Evolutionary conservation across 2,797 vertebrate species (phyloP).

Genomic region (Botia kubotai): DNA sequence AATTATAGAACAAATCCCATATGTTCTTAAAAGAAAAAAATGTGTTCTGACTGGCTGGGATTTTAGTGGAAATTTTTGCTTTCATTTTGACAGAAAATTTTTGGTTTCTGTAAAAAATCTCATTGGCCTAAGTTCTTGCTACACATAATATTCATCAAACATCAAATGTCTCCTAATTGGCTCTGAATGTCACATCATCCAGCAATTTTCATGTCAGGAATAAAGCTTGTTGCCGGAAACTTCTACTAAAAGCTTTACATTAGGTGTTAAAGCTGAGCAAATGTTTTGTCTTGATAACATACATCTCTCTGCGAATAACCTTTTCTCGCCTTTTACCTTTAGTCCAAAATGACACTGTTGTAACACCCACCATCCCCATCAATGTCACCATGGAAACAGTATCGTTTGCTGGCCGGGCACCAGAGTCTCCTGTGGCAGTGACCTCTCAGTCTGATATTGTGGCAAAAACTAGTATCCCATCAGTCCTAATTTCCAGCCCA

Average conservation of each 20-base stretch:
- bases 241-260: neutral
- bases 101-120: no score
- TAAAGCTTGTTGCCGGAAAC: neutral
- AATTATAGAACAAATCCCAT: no score
- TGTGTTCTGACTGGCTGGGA: no score
- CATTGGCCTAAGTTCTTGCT: no score
- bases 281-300: neutral
- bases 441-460: conserved; percentile 69
- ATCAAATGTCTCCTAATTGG: no score
- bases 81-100: no score
- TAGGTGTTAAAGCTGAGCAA: neutral
- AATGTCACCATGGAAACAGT: conserved; percentile 50
- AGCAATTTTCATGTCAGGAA: no score
- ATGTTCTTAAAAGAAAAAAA: no score
- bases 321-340: neutral
- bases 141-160: no score
- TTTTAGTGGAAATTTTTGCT: no score
- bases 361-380: conserved; percentile 38
- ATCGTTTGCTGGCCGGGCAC: conserved; percentile 40
- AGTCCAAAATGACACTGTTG: conserved; percentile 52
- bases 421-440: conserved; percentile 45
- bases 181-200: neutral
- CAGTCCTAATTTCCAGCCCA: conserved; percentile 60
- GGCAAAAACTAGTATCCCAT: conserved; percentile 57
- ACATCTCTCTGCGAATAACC: neutral